Base-by-base conservation (phyloP, 2,888 invertebrate species). In the Lycophotia porphyrea region DNA sequence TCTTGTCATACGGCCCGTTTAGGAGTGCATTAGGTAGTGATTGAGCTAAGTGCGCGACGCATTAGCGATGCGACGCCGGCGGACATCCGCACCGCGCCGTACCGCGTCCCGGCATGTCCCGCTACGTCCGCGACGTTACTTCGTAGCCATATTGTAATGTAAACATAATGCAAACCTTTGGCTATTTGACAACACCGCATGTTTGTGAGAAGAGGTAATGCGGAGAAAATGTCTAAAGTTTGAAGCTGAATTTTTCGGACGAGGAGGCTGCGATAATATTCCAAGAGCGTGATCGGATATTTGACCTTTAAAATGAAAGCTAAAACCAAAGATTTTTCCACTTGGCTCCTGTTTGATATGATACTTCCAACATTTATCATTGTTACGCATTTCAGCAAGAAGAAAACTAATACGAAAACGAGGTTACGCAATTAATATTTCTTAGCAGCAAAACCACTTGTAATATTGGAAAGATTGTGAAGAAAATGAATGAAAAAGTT, bases 61-160 rank as follows among this genome's bases (percentile, higher is more conserved):
- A 95, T 95, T 95, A 95, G 94, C 90, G 92, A 90, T 90, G 92
- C 93, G 95, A 90, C 95, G 95, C 95, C 94, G 95, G 92, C 95
- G 95, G 95, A 96, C 84, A 84, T 95, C 94, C 94, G 94, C 85
- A 60, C 86, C 87, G 88, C 81, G 82, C 27, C 42, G 58, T n/a
- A 24, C n/a, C 63, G 52, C 44, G 60, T 21, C 60, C 34, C 68
- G 82, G 66, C 65, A 71, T 13, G 34, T 60, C 34, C 60, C 34
- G 60, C 34, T 21, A 52, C 31, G 61, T 39, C 63, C 87, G 88
- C 90, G 90, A 92, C 92, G 90, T 91, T 93, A 92, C 92, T 93
- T 90, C 90, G 88, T 89, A 91, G 92, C 91, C 91, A 91, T 80
- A 75, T 61, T 92, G 90, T 90, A 90, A 90, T 87, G 91, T 90